Evolutionary conservation across 1,140 invertebrate species (phyloP), one percentile per base, ranked within the genome.

Genomic region (Pseudomyrmex pallidus): DNA sequence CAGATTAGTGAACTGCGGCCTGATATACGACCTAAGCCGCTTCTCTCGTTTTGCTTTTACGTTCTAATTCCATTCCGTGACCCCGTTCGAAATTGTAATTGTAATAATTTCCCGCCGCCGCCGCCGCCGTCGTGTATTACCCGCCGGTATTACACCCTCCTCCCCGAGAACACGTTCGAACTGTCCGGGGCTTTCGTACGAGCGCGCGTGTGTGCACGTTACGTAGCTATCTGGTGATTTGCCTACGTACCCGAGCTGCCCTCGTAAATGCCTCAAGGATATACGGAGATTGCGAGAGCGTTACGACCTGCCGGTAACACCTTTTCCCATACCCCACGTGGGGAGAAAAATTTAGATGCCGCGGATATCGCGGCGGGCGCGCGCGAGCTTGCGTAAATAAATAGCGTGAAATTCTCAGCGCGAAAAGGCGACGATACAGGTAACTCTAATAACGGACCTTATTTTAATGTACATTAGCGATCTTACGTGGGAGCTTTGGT

Each of bases 61-160:
- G 67, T 70, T 74, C 64, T 87, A 84, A 88, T 88, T 76, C 54
- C 82, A 84, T 80, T 35, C 13, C 63, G 59, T 52, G 76, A 80
- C 83, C 74, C 68, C 17, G 56, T 66, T 84, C 63, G 78, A 86
- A 83, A 85, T 74, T 77, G 74, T 84, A 84, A 87, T 87, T 63
- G 82, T 82, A 82, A 87, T 87, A 84, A 87, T 87, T 87, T 62
- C 64, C 15, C 17, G 44, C 25, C 35, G 46, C 66, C 77, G 46
- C 66, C 77, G 61, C 20, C 15, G 50, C 13, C n/a, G 66, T 52
- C 74, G 25, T 77, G 52, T 63, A 66, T 22, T 57, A 25, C 10
- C 10, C 13, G 35, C 56, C 20, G 25, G 56, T 46, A 64, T 35
- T 35, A 83, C 72, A 64, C 66, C 22, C 70, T 12, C 22, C 70